Evolutionary conservation across 2,888 invertebrate genomes (phyloP), one percentile per base, ranked within the genome.

Genomic region (Tiliacea aurago): DNA sequence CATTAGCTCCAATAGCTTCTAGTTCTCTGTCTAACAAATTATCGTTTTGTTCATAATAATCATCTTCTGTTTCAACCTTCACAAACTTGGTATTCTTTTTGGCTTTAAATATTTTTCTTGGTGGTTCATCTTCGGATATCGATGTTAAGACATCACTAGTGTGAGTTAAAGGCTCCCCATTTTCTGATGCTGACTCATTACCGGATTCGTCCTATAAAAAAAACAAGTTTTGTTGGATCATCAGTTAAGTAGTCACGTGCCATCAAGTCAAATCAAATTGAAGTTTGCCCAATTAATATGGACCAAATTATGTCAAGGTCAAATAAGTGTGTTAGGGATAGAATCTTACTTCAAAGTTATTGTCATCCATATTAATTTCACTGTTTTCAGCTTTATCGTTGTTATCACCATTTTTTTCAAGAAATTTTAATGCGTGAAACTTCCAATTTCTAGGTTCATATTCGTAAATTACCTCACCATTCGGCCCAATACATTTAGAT

Each of bases 1-100:
- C 91, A 70, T 91, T 91, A 15, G 89, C 84, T 18, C 90, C 90
- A 53, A 91, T 88, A 15, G 91, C 89, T n/a, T 87, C 86, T 43
- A 86, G 85, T 73, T 91, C 91, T 53, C 76, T 85, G 20, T 87
- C 87, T 66, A 86, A 72, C n/a, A 84, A 64, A 23, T 81, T 71
- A 6, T 76, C 67, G 18, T 84, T 74, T 53, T 58, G 64, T n/a
- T 61, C 43, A 69, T 49, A 61, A 63, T 69, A 76, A 23, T 65
- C 78, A 47, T 73, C 43, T 41, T 81, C 71, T 11, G 69, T 28
- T 58, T 83, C 71, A 13, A 70, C 37, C 65, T 85, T 85, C 18
- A 75, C 0, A 47, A 70, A 59, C 23, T 69, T 73, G 2, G 49
- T 72, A 59, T 18, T 61, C 33, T 47, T 58, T 61, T 65, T 73